phyloP scores from a whole-genome alignment of 2,797 vertebrate genomes.

The Momotus momota region DNA sequence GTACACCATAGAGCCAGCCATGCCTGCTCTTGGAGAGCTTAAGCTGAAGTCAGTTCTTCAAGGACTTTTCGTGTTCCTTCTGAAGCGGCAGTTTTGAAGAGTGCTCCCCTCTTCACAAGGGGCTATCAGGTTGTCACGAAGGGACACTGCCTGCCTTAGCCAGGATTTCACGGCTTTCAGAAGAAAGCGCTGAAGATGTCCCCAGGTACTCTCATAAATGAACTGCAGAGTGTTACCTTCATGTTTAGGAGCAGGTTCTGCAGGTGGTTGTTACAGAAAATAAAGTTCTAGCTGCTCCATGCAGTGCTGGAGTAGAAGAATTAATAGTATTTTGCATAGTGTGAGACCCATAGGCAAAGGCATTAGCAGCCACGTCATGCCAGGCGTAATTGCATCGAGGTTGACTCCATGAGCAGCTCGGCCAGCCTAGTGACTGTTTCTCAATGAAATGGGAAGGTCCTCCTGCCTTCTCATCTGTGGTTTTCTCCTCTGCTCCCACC shows the following conservation, averaged over 20 bases:
- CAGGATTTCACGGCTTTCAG: background rate
- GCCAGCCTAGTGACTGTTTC: background rate
- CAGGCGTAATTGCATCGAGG: background rate
- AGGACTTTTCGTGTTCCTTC: background rate
- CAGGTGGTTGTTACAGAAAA: background rate
- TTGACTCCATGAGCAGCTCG: background rate
- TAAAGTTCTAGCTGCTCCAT: background rate
- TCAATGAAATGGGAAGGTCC: background rate
- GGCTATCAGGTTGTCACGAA: background rate
- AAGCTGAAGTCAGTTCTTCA: background rate
- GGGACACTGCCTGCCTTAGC: fast-evolving
- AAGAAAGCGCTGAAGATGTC: background rate
- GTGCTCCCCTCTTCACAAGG: fast-evolving
- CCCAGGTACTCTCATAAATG: background rate
- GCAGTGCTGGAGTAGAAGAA: background rate
- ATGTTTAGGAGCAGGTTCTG: background rate
- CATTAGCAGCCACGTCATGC: background rate
- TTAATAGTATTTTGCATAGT: background rate
- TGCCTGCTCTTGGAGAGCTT: background rate
- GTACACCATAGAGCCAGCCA: fast-evolving
- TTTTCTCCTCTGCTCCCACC: background rate
- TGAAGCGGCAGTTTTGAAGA: background rate
- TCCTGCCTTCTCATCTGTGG: fast-evolving
- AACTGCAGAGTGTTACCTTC: background rate
- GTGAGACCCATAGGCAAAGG: background rate